Base-by-base conservation (phyloP, 2,888 invertebrate species). In the Gymnoscelis rufifasciata region DNA sequence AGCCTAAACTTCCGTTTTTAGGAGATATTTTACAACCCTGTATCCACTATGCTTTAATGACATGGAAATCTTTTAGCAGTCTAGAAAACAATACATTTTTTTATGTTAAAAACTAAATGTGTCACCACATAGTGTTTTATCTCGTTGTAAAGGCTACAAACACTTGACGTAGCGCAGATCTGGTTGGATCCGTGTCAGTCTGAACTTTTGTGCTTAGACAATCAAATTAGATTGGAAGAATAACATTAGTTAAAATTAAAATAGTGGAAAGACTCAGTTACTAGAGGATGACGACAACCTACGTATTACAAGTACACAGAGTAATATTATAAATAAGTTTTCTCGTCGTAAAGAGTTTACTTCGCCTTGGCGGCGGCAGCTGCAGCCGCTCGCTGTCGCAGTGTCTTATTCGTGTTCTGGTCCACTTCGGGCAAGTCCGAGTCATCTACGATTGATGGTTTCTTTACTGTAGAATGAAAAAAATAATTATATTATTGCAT, bases 361-460 rank as follows among this genome's bases (percentile, higher is more conserved):
- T 91, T 92, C 56, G 89, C 83, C 76, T 93, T 93, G 52, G 78
- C 71, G 62, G 59, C 61, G 43, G 84, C 81, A 33, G 79, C 78
- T n/a, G n/a, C n/a, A 47, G 90, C 83, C 54, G 88, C 45, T 14
- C 93, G 90, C 62, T 90, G 90, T 63, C 92, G 90, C 56, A 93
- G 83, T 52, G 91, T 92, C 76, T 94, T 94, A 83, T 93, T 93
- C 23, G 94, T 94, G 72, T 95, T 95, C 83, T 97, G 97, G 81
- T 97, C 97, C 45, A 96, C 97, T 84, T 98, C 97, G 0, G 97
- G 96, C 56, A 97, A 88, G 70, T 97, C 96, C 41, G 95, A 96
- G 60, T 96, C 95, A 55, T 95, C 95, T 26, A 90, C 86, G 15
- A 64, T 61, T 1, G 81, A 78, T 27, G 89, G 81, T 76, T 91